A percentile compares a stretch with the other conserved stretches of the same genome.
phyloP scores from a whole-genome alignment of 2,888 invertebrate genomes.

The Stratiomys singularior region DNA sequence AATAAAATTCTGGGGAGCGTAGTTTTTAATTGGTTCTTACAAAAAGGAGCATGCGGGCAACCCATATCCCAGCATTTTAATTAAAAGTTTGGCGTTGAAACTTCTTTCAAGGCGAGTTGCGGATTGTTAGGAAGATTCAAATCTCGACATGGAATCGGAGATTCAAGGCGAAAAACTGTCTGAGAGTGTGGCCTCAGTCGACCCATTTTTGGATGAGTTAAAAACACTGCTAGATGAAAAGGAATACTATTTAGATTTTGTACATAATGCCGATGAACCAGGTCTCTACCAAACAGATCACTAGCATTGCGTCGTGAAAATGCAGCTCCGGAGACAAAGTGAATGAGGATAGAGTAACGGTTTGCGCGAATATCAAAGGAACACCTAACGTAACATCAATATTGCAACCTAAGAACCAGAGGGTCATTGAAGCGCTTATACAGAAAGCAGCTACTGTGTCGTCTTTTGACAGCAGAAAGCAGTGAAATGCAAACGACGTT shows the following conservation, averaged over 20 bases:
- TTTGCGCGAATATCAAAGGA: constrained; percentile 31
- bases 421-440: constrained; percentile 40
- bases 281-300: constrained; percentile 42
- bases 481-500: constrained; percentile 40
- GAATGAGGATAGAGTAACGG: constrained; percentile 30
- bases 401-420: constrained; percentile 41
- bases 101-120: constrained; percentile 42
- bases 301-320: constrained; percentile 40
- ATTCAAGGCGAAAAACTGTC: constrained; percentile 35
- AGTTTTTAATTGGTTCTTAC: constrained; percentile 39
- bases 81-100: constrained; percentile 33
- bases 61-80: constrained; percentile 30
- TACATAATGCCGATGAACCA: constrained; percentile 1
- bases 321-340: constrained; percentile 38
- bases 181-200: constrained; percentile 35
- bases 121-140: constrained; percentile 39
- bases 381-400: constrained; percentile 42
- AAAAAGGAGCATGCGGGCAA: constrained; percentile 22
- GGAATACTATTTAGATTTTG: constrained; percentile 26
- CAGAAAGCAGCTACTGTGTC: constrained; percentile 39
- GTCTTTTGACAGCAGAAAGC: constrained; percentile 34
- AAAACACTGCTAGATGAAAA: constrained; percentile 40
- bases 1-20: background rate
- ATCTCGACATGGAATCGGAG: constrained; percentile 40
- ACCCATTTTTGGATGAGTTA: constrained; percentile 40